phyloP scores from a whole-genome alignment of 1,140 invertebrate species.

The Macrobrachium nipponense region DNA sequence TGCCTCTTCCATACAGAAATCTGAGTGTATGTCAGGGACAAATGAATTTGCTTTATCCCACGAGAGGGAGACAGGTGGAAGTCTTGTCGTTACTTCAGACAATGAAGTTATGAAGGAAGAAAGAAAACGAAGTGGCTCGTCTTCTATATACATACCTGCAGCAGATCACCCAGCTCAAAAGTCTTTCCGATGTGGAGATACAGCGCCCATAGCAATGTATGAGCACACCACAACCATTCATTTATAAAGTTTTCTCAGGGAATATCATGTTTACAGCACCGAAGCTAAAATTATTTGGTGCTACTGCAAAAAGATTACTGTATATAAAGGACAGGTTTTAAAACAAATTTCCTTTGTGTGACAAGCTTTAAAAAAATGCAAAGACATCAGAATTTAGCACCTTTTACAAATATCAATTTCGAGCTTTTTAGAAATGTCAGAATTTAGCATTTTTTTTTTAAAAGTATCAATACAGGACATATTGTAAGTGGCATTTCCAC shows the following conservation, averaged over 20 bases:
- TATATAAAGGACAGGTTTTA: too few relatives aligned
- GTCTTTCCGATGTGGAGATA: background rate
- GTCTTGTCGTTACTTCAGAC: background rate
- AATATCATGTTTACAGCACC: too few relatives aligned
- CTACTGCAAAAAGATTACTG: too few relatives aligned
- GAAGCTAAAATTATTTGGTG: too few relatives aligned
- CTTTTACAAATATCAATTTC: too few relatives aligned
- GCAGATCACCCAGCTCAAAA: slow-evolving; percentile 2
- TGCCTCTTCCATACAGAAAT: background rate
- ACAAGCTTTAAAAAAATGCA: too few relatives aligned
- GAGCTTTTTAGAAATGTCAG: too few relatives aligned
- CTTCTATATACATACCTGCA: background rate
- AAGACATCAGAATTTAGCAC: too few relatives aligned
- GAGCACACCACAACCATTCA: slow-evolving; percentile 29
- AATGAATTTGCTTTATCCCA: background rate
- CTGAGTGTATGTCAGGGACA: background rate
- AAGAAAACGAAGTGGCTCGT: slow-evolving; percentile 32
- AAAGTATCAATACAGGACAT: too few relatives aligned
- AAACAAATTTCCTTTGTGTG: too few relatives aligned
- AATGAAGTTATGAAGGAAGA: background rate
- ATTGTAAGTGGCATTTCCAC: too few relatives aligned
- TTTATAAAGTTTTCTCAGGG: background rate
- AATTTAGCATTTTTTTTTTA: too few relatives aligned
- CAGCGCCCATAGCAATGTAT: background rate
- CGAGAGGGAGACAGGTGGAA: background rate